These are phyloP conservation scores for Seira musarum DNA, from an alignment of 2,888 invertebrate species.

Conservation along the genomic window DNA sequence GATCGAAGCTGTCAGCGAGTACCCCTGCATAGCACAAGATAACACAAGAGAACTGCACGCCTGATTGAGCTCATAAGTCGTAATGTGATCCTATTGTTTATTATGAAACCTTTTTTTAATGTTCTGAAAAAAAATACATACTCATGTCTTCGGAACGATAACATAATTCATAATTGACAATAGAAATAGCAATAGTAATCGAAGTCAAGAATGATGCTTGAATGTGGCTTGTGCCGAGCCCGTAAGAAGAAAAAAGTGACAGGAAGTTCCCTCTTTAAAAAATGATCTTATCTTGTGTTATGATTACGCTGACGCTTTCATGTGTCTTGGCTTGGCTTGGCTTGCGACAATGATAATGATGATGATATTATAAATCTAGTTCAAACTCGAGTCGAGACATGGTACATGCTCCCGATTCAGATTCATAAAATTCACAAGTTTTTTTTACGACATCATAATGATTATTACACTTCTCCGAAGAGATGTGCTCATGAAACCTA, in stretches of 20 bases:
- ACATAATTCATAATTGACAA: slow-evolving; percentile 5
- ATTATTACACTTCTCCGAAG: too few species aligned
- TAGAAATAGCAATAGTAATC: neutral
- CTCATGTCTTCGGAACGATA: slow-evolving; percentile 10
- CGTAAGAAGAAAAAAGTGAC: slow-evolving; percentile 39
- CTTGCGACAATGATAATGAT: neutral
- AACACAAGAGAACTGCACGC: too few species aligned
- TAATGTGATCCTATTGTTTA: slow-evolving; percentile 15
- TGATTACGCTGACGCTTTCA: neutral
- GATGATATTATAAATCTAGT: neutral
- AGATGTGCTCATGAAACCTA: neutral
- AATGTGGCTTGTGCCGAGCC: too few species aligned
- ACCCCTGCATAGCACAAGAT: too few species aligned
- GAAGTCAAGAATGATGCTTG: too few species aligned
- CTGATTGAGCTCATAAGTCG: neutral
- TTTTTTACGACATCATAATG: too few species aligned
- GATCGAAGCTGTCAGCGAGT: neutral
- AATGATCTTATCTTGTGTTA: slow-evolving; percentile 11
- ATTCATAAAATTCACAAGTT: slow-evolving; percentile 1
- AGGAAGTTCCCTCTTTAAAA: slow-evolving; percentile 28
- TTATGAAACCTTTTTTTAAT: slow-evolving; percentile 9
- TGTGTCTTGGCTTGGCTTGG: too few species aligned
- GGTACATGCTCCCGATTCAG: neutral
- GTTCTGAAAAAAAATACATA: slow-evolving; percentile 2
- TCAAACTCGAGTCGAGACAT: slow-evolving; percentile 7